phyloP scores from a whole-genome alignment of 2,113 vertebrate species.

The Chunga burmeisteri region DNA sequence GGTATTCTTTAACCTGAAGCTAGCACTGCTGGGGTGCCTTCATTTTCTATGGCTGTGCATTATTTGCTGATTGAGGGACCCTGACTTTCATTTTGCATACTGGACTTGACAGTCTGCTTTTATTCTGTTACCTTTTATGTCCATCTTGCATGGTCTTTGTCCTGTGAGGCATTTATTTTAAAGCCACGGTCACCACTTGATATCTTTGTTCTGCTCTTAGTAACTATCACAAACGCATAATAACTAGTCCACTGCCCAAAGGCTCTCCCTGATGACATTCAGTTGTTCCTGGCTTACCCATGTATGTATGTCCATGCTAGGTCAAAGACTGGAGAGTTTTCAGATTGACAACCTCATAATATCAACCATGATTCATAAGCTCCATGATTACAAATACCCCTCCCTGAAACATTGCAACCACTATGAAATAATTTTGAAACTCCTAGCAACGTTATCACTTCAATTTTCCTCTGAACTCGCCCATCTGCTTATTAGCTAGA shows the following conservation, averaged over 20 bases:
- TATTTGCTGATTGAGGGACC: neutral
- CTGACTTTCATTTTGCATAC: neutral
- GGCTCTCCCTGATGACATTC: neutral
- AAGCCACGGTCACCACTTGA: neutral
- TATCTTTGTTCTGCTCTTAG: neutral
- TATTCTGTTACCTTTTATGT: neutral
- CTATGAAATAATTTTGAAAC: constrained; percentile 53
- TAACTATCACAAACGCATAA: neutral
- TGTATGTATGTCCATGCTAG: neutral
- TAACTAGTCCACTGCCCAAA: neutral
- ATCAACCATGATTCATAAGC: constrained; percentile 16
- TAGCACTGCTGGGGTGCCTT: neutral
- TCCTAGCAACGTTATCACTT: constrained; percentile 66
- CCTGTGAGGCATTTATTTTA: neutral
- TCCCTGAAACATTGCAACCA: constrained; percentile 26
- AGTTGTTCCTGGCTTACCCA: neutral
- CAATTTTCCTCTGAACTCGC: constrained; percentile 49
- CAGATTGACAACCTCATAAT: neutral
- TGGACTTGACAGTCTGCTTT: neutral
- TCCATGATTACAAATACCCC: neutral
- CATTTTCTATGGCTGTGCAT: neutral
- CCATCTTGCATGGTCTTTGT: neutral
- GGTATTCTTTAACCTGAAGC: neutral
- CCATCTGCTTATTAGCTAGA: constrained; percentile 66
- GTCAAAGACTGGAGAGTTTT: neutral